These are phyloP conservation scores for Lasius fuliginosus DNA, from an alignment of 2,888 invertebrate genomes.

Conservation along the genomic window DNA sequence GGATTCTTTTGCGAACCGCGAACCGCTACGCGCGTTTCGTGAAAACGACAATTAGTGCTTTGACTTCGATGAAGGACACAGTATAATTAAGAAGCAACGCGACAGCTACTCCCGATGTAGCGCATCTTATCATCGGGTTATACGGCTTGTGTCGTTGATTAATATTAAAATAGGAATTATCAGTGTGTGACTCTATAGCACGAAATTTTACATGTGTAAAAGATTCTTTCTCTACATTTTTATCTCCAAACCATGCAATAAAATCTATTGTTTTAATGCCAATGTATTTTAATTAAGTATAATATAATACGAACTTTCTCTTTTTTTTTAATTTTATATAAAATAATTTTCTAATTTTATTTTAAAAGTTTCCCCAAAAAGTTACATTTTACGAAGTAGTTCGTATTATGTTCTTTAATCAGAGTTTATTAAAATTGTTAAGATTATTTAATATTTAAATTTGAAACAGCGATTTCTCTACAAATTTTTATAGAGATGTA, in stretches of 20 bases:
- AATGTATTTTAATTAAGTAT: neutral
- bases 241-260: neutral
- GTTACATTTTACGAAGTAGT: slow-evolving; percentile 5
- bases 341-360: neutral
- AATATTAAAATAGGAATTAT: neutral
- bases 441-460: slow-evolving; percentile 4
- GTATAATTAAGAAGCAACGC: neutral
- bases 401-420: neutral
- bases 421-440: slow-evolving; percentile 21
- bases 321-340: neutral
- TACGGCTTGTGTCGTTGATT: neutral
- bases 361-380: neutral
- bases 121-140: neutral
- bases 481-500: neutral
- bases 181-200: neutral
- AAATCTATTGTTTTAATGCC: neutral
- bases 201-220: neutral
- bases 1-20: slow-evolving; percentile 37
- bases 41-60: slow-evolving; percentile 37
- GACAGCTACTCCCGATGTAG: neutral
- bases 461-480: neutral
- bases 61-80: neutral
- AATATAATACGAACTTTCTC: neutral
- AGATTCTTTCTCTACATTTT: neutral
- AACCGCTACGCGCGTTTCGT: slow-evolving; percentile 50